Base-by-base conservation (phyloP, 2,888 invertebrate species). In the Lithodes maja region DNA sequence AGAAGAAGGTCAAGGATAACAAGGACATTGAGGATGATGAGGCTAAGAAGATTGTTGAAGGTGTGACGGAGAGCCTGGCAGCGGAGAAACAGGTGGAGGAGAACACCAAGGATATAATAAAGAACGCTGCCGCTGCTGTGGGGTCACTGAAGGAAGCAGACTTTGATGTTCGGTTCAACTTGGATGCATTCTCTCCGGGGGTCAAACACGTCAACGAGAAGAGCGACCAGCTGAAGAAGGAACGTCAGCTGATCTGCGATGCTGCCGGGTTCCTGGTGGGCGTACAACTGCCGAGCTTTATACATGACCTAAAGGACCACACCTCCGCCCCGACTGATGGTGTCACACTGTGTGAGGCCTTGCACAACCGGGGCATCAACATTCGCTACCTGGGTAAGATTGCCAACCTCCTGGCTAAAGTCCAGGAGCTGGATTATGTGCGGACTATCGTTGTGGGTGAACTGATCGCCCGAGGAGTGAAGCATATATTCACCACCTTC, bases 91-190 rank as follows among this genome's bases (percentile, higher is more conserved):
- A 95, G 93, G 96, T 97, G 91, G 98, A 98, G 92, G 97, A 98
- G 93, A 96, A 96, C 92, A 97, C 97, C 17, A 96, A 96, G 92
- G 97, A 97, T 75, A 94, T 95, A 78, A 97, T 99, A 0, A 96
- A 96, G 92, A 96, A 97, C 91, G 99, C 99, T 1, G 97, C 98
- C 5, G 95, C 96, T 5, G 97, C 98, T 52, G 99, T 99, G 2
- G 98, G 98, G 0, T 99, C 99, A 0, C 95, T 99, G 3, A 97
- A 98, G 94, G 98, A 99, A 92, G 97, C 97, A 0, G 99, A 99
- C 94, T 99, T 99, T 94, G 98, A 98, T 94, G 97, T 99, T 92
- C 96, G 98, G 91, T 99, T 99, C 94, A 99, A 99, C 95, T 99
- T 99, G 0, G 99, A 99, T 94, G 98, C 99, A 91, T 99, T 97